These are phyloP conservation scores for Liolophura sinensis DNA, from an alignment of 1,140 invertebrate species.

Conservation along the genomic window DNA sequence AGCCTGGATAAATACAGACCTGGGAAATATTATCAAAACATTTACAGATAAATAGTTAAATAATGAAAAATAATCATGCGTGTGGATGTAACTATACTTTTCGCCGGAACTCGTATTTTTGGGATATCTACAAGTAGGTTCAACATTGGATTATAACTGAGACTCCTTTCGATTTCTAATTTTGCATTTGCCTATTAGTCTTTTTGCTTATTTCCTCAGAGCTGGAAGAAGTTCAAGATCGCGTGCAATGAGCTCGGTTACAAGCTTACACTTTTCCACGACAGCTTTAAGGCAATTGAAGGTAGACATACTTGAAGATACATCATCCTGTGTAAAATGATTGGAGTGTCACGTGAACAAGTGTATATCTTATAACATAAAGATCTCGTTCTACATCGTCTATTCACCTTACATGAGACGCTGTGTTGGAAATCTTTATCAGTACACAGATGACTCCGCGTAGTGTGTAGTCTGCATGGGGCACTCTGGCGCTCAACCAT, in stretches of 20 bases:
- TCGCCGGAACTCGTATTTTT: background rate
- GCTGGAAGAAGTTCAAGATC: slow-evolving; percentile 22
- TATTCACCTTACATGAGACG: no score
- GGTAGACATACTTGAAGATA: slow-evolving; percentile 12
- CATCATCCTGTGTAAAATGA: background rate
- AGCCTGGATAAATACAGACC: background rate
- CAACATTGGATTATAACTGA: background rate
- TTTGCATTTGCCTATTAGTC: slow-evolving; percentile 1
- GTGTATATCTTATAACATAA: background rate
- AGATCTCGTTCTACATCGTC: background rate
- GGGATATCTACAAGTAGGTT: background rate
- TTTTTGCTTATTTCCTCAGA: slow-evolving; percentile 17
- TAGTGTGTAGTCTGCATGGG: no score
- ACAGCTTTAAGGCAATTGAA: slow-evolving; percentile 27
- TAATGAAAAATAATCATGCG: background rate
- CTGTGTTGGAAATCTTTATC: no score
- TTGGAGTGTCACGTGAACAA: background rate
- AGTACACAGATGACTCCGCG: no score
- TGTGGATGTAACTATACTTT: background rate
- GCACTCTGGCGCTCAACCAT: no score
- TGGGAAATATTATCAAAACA: background rate
- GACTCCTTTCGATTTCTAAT: background rate
- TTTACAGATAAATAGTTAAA: background rate
- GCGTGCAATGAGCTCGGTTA: slow-evolving; percentile 17
- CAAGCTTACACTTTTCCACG: slow-evolving; percentile 26